These are phyloP conservation scores for Turritopsis rubra DNA, from an alignment of 30 jellyfish, hydroid and myxozoan species.

Conservation along the genomic window DNA sequence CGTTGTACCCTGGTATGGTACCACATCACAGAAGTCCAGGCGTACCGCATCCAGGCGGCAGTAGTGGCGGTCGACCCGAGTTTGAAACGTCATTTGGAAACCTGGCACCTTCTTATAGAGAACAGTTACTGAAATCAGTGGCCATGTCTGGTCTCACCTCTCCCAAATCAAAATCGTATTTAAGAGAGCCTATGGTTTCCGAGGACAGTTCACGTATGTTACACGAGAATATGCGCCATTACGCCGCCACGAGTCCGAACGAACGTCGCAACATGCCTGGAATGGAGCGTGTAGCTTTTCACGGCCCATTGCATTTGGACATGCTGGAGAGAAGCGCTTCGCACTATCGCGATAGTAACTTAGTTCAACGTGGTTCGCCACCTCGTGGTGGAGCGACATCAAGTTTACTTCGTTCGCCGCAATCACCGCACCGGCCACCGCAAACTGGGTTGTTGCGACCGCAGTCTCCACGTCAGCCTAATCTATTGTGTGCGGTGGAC, in stretches of 20 bases:
- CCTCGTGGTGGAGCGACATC: slow-evolving; percentile 7
- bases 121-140: slow-evolving; percentile 3
- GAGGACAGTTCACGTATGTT: slow-evolving; percentile 1
- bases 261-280: slow-evolving; percentile 13
- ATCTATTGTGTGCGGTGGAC: background rate
- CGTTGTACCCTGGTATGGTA: background rate
- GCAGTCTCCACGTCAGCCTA: background rate
- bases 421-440: background rate
- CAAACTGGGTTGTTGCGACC: background rate
- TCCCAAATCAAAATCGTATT: slow-evolving; percentile 4
- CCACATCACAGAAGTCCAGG: background rate
- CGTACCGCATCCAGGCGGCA: background rate
- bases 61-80: background rate
- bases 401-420: background rate
- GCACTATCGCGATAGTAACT: background rate
- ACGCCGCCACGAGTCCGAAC: background rate
- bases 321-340: slow-evolving; percentile 6
- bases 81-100: slow-evolving; percentile 15
- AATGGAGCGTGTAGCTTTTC: background rate
- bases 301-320: slow-evolving; percentile 6
- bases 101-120: slow-evolving; percentile 2
- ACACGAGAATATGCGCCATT: background rate
- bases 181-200: background rate
- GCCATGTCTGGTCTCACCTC: slow-evolving; percentile 8
- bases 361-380: slow-evolving; percentile 3